Evolutionary conservation across 2,888 invertebrate genomes (phyloP).

Genomic region (Cheilosia urbana): DNA sequence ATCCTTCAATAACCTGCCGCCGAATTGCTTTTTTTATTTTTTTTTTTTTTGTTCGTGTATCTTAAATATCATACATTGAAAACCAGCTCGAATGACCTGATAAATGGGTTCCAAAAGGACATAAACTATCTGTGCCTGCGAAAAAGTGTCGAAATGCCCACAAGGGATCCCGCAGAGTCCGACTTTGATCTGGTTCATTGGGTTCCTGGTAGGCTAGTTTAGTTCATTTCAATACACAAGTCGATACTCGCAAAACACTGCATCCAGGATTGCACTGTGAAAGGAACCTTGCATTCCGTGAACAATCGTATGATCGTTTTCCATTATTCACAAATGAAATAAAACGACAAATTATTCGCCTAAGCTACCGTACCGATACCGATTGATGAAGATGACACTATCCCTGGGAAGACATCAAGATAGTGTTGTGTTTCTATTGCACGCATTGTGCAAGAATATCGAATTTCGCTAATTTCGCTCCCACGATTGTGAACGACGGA

Average conservation of each 20-base stretch:
- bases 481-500: slow-evolving; percentile 62
- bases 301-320: slow-evolving; percentile 34
- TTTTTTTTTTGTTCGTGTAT: slow-evolving; percentile 45
- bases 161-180: slow-evolving; percentile 79
- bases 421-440: slow-evolving; percentile 49
- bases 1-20: slow-evolving; percentile 63
- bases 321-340: slow-evolving; percentile 44
- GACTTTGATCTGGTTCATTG: slow-evolving; percentile 78
- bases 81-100: slow-evolving; percentile 76
- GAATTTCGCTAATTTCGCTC: slow-evolving; percentile 67
- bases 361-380: slow-evolving; percentile 53
- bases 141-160: slow-evolving; percentile 80
- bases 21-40: slow-evolving; percentile 35
- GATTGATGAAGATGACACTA: slow-evolving; percentile 71
- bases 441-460: slow-evolving; percentile 49
- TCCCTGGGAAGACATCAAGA: slow-evolving; percentile 44
- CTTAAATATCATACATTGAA: slow-evolving; percentile 68
- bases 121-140: slow-evolving; percentile 73
- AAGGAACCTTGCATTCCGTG: slow-evolving; percentile 35
- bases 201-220: slow-evolving; percentile 77
- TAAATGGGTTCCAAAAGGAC: slow-evolving; percentile 77
- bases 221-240: slow-evolving; percentile 68
- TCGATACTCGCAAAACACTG: slow-evolving; percentile 46
- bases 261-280: slow-evolving; percentile 38
- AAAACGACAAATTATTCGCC: slow-evolving; percentile 69